phyloP scores from a whole-genome alignment of 2,113 vertebrate genomes.

The Motacilla tschutschensis region DNA sequence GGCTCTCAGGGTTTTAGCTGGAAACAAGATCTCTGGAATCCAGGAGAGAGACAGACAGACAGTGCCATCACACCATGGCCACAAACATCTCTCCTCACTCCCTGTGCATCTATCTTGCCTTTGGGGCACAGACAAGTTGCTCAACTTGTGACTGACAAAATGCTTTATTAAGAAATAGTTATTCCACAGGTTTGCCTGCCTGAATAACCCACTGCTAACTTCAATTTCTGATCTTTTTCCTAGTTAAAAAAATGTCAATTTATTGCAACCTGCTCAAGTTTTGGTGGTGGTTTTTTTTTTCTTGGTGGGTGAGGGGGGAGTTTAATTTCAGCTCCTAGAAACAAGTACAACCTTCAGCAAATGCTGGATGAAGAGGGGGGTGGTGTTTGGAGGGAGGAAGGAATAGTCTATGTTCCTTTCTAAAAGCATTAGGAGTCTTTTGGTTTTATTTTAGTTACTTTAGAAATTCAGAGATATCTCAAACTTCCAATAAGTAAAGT shows the following conservation, averaged over 20 bases:
- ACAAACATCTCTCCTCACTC: not conserved
- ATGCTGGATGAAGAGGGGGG: not conserved
- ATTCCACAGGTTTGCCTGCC: not conserved
- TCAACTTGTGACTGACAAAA: not conserved
- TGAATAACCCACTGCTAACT: not conserved
- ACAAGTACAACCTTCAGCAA: not conserved
- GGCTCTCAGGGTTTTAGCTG: not conserved
- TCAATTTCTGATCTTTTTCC: not conserved
- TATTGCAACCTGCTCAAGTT: not conserved
- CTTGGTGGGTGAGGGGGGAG: accelerated
- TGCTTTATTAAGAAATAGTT: not conserved
- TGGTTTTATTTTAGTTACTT: not conserved
- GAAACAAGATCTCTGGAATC: not conserved
- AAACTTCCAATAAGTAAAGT: not conserved
- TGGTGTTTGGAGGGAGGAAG: not conserved
- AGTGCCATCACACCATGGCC: accelerated
- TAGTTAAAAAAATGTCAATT: not conserved
- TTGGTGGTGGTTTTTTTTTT: accelerated
- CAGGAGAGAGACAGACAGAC: not conserved
- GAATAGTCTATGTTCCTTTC: not conserved
- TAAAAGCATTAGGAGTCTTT: not conserved
- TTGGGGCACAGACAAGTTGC: not conserved
- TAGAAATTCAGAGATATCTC: not conserved
- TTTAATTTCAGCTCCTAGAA: not conserved
- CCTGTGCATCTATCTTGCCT: not conserved